These are phyloP conservation scores for Monarcha castaneiventris DNA, from an alignment of 2,113 vertebrate genomes.

Conservation along the genomic window DNA sequence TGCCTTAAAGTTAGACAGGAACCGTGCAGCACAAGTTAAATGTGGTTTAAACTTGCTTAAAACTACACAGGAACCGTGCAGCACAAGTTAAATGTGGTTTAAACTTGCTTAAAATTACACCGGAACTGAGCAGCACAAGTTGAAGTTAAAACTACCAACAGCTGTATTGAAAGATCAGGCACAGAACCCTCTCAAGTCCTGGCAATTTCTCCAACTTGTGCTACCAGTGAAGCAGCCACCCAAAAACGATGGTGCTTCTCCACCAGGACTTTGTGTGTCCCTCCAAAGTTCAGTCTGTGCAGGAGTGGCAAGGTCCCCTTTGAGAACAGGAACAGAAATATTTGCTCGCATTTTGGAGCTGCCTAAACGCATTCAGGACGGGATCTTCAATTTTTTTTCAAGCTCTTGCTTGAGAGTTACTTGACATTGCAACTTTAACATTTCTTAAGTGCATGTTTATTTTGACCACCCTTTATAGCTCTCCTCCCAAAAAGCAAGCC, in stretches of 20 bases:
- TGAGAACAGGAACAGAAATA: neutral
- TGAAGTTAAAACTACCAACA: neutral
- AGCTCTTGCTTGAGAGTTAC: neutral
- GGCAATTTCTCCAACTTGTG: neutral
- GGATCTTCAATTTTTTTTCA: neutral
- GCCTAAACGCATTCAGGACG: neutral
- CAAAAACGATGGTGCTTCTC: neutral
- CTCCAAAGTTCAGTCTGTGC: neutral
- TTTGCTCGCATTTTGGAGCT: neutral
- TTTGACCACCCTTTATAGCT: constrained; percentile 12
- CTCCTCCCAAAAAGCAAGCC: constrained; percentile 19
- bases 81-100: neutral
- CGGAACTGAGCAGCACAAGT: neutral
- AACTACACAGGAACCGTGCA: neutral
- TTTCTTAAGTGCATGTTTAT: neutral
- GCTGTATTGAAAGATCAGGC: neutral
- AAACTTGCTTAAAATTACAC: neutral
- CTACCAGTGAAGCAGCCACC: neutral
- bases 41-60: neutral
- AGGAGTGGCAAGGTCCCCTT: neutral
- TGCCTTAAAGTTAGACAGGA: neutral
- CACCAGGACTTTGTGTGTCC: neutral
- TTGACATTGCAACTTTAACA: neutral
- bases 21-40: neutral
- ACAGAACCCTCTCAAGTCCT: neutral